Percentiles rank a stretch among this genome's conserved stretches.
Evolutionary conservation across 2,113 vertebrate species (phyloP).

Genomic region (Apistogramma diplotaenia): DNA sequence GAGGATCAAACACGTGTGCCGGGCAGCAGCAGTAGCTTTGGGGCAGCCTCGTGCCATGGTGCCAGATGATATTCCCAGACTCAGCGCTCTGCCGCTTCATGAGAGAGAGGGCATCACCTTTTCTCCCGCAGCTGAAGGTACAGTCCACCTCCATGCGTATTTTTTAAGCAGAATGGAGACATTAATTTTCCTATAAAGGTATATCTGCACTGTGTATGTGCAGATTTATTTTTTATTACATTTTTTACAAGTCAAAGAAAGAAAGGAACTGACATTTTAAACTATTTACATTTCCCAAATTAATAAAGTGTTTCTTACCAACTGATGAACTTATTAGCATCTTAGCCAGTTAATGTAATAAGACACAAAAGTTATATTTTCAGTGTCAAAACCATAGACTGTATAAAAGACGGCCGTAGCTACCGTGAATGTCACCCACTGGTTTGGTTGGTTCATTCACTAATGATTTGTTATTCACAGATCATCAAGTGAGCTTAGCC

Average conservation of each 20-base stretch:
- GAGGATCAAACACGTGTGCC: slow-evolving; percentile 90
- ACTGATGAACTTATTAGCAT: too few relatives aligned
- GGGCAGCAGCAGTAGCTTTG: slow-evolving; percentile 88
- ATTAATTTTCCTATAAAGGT: not conserved
- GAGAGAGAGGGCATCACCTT: slow-evolving; percentile 84
- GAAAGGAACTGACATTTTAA: not conserved
- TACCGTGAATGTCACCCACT: not conserved
- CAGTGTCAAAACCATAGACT: not conserved
- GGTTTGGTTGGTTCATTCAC: not conserved
- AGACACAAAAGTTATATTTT: not conserved
- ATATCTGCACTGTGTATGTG: not conserved
- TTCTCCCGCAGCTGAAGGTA: slow-evolving; percentile 80
- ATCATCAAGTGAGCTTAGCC: not conserved
- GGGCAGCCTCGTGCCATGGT: slow-evolving; percentile 90
- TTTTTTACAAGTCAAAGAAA: not conserved
- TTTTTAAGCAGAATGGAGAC: not conserved
- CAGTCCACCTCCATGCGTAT: not conserved
- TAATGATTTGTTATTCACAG: too few relatives aligned
- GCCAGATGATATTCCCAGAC: slow-evolving; percentile 88
- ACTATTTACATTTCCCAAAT: not conserved
- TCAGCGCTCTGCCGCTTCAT: slow-evolving; percentile 87
- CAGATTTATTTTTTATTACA: not conserved
- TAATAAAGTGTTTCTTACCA: not conserved
- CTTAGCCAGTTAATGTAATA: not conserved
- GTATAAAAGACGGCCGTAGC: not conserved